phyloP scores from a whole-genome alignment of 2,113 vertebrate species.

The Agapornis roseicollis region DNA sequence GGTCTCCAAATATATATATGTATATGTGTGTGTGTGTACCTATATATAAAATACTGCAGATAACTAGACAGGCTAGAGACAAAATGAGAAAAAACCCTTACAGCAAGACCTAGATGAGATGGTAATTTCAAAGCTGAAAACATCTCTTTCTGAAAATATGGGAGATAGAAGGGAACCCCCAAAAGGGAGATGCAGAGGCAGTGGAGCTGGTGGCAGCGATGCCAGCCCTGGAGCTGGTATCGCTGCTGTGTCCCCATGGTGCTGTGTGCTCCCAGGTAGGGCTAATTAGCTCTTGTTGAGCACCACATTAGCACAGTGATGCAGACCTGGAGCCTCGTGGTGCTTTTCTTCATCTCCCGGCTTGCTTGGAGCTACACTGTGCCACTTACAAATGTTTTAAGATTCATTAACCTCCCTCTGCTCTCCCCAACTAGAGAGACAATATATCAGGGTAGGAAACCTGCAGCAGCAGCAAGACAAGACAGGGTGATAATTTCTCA shows the following conservation, averaged over 20 bases:
- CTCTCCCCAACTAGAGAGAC: slow-evolving; percentile 2
- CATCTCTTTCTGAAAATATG: background rate
- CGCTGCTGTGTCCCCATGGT: background rate
- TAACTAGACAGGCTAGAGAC: background rate
- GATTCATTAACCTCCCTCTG: slow-evolving; percentile 53
- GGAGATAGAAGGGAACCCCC: background rate
- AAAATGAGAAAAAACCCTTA: background rate
- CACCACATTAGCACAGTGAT: background rate
- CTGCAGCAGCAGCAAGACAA: slow-evolving; percentile 17
- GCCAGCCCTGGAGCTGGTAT: background rate
- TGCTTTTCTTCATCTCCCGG: background rate
- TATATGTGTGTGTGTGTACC: too few species aligned
- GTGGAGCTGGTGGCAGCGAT: background rate
- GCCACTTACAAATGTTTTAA: slow-evolving; percentile 44
- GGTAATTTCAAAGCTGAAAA: background rate
- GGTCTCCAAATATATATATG: background rate
- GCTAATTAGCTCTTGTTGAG: slow-evolving; percentile 16
- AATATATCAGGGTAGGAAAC: slow-evolving; percentile 41
- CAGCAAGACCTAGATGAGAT: background rate
- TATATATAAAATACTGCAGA: background rate
- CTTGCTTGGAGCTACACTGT: slow-evolving; percentile 6
- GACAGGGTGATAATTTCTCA: slow-evolving; percentile 50
- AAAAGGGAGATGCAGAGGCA: accelerated
- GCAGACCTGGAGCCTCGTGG: background rate
- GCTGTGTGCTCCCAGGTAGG: background rate